These are phyloP conservation scores for Gallinago media DNA, from an alignment of 2,113 vertebrate genomes.

Conservation along the genomic window DNA sequence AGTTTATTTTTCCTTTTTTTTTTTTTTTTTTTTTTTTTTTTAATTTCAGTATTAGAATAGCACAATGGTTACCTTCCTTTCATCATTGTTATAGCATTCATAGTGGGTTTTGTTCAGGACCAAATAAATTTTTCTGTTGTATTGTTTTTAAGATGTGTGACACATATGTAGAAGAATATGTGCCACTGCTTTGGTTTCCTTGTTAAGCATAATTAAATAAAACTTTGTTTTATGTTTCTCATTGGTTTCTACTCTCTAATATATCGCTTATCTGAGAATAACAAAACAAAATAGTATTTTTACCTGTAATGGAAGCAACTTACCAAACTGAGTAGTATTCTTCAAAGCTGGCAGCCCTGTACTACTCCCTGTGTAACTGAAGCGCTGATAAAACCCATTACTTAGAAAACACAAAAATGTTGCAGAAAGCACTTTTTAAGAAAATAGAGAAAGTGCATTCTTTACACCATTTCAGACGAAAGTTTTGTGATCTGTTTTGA, in stretches of 20 bases:
- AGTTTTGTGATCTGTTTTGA: background rate
- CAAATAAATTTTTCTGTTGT: background rate
- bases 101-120: background rate
- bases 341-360: background rate
- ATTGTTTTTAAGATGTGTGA: background rate
- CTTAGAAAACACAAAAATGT: background rate
- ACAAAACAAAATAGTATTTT: background rate
- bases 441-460: background rate
- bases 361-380: background rate
- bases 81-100: fast-evolving
- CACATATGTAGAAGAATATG: background rate
- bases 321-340: background rate
- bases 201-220: background rate
- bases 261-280: background rate
- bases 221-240: background rate
- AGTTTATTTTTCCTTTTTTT: background rate
- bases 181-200: background rate
- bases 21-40: background rate
- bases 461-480: background rate
- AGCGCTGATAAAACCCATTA: background rate
- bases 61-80: background rate
- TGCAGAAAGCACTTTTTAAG: no score
- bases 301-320: background rate
- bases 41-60: background rate
- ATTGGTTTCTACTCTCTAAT: background rate